These are phyloP conservation scores for Theretra japonica DNA, from an alignment of 2,888 invertebrate genomes.

Conservation along the genomic window DNA sequence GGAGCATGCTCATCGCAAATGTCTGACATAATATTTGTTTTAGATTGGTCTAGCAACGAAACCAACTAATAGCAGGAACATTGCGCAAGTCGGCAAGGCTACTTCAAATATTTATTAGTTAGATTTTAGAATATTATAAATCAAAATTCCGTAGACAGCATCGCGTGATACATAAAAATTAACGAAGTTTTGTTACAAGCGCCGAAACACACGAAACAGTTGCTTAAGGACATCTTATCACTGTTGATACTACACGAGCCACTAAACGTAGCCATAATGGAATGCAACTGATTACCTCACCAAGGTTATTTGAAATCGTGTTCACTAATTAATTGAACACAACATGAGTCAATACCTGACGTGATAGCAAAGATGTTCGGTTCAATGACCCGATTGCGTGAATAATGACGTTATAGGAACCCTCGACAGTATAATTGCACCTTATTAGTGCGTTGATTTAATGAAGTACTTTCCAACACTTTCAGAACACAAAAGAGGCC, in stretches of 20 bases:
- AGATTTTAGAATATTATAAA: neutral
- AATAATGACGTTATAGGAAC: constrained; percentile 41
- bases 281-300: constrained; percentile 62
- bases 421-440: constrained; percentile 57
- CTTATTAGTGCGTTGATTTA: constrained; percentile 58
- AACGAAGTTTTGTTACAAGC: neutral
- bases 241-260: constrained; percentile 40
- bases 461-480: constrained; percentile 76
- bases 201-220: constrained; percentile 32
- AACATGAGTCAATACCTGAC: constrained; percentile 18
- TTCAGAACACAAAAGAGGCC: constrained; percentile 66
- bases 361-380: constrained; percentile 36
- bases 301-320: constrained; percentile 37
- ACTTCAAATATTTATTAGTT: neutral
- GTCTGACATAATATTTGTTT: constrained; percentile 20
- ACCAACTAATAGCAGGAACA: neutral
- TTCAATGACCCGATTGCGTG: constrained; percentile 56
- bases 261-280: constrained; percentile 52
- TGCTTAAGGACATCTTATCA: constrained; percentile 44
- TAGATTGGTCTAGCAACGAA: constrained; percentile 10
- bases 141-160: neutral
- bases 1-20: constrained; percentile 11
- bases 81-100: neutral
- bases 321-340: constrained; percentile 27
- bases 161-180: constrained; percentile 15